Conservation (phyloP, 2,888 invertebrate species). For the Nomada hirtipes region DNA sequence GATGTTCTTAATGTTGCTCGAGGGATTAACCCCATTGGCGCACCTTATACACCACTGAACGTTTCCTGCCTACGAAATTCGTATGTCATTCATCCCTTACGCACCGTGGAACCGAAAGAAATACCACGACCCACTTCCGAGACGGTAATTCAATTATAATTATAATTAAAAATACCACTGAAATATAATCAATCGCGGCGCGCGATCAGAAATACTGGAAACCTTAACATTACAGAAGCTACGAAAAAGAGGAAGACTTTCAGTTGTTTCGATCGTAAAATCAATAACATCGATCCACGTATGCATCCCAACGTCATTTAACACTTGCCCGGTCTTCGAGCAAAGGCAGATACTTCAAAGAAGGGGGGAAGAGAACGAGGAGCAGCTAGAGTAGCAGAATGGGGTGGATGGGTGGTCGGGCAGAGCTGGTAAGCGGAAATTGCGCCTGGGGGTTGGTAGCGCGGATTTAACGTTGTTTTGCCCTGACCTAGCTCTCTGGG, state of each 20-base stretch:
- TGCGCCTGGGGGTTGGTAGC: slow-evolving; percentile 69
- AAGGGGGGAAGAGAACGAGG: slow-evolving; percentile 9
- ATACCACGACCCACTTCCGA: no score
- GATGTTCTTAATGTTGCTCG: slow-evolving; percentile 30
- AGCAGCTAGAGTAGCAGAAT: not conserved
- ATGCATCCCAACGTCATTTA: slow-evolving; percentile 46
- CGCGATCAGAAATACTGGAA: no score
- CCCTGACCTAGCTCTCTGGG: slow-evolving; percentile 74
- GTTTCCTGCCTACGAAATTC: not conserved
- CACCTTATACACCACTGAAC: not conserved
- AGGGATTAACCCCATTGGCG: slow-evolving; percentile 27
- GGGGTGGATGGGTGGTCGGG: not conserved
- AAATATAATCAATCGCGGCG: no score
- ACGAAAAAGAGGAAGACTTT: not conserved
- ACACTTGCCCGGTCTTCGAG: slow-evolving; percentile 48
- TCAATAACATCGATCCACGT: slow-evolving; percentile 37
- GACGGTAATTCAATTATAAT: no score
- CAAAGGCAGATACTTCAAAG: slow-evolving; percentile 65
- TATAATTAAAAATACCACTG: no score
- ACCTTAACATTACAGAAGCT: no score
- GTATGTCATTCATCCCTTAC: not conserved
- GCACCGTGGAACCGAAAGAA: no score
- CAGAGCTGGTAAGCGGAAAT: slow-evolving; percentile 67
- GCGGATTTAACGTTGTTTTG: slow-evolving; percentile 75
- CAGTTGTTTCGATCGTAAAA: slow-evolving; percentile 31